Percentiles rank a stretch among this genome's conserved stretches.
These are phyloP conservation scores for Deroptyus accipitrinus DNA, from an alignment of 2,113 vertebrate species.

Conservation along the genomic window DNA sequence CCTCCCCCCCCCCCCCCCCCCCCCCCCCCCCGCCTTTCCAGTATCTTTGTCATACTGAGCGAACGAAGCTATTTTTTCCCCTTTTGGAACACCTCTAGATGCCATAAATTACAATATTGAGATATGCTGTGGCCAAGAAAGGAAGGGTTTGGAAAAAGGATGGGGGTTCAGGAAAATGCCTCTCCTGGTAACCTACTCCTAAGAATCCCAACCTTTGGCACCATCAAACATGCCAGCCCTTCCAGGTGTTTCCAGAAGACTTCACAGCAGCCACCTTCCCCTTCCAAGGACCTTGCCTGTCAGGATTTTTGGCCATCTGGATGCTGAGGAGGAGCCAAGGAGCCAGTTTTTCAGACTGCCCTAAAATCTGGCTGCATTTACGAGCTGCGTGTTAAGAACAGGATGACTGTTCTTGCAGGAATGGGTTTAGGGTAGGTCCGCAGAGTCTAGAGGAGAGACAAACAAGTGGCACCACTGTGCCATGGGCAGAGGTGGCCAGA, in stretches of 20 bases:
- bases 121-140: neutral
- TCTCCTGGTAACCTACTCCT: neutral
- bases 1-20: too few species aligned
- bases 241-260: neutral
- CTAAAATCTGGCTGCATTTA: neutral
- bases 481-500: neutral
- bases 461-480: neutral
- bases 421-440: neutral
- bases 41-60: neutral
- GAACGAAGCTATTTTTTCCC: neutral
- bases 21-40: neutral
- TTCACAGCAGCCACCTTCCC: neutral
- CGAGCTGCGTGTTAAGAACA: neutral
- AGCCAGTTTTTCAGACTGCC: neutral
- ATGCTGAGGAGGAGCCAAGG: neutral
- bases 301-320: neutral
- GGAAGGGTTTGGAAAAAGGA: neutral
- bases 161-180: neutral
- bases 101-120: neutral
- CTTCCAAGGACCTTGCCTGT: neutral
- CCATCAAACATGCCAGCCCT: neutral
- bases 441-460: neutral
- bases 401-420: neutral
- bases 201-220: neutral
- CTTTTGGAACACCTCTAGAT: slow-evolving; percentile 15